Base-by-base conservation (phyloP, 2,797 vertebrate genomes). In the Lithobates pipiens region DNA sequence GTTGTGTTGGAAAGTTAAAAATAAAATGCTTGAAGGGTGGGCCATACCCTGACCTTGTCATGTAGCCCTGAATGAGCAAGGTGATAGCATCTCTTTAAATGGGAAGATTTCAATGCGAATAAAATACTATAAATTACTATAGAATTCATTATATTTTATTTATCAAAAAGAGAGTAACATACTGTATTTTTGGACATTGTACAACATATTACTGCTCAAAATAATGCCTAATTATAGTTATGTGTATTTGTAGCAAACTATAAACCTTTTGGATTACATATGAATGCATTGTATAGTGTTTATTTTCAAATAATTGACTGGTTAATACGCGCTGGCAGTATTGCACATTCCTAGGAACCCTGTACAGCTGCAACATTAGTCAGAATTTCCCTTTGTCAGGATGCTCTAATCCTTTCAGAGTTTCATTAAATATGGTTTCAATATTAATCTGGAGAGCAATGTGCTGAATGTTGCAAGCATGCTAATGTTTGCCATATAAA, bases 381-480 rank as follows among this genome's bases (percentile, higher is more conserved):
- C 93, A 95, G 91, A 95, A 90, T 93, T 94, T 91, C 91, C 91
- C 89, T 92, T 92, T 91, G 79, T 92, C 88, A 88, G 91, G 92
- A 93, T 90, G 90, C 91, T 89, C 86, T 92, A 93, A 93, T 95
- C 92, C 91, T 89, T 91, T 91, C 91, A 93, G 92, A 92, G 92
- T 91, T 93, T 91, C 89, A 91, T 91, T 91, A 92, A 95, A 93
- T 94, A 93, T 96, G 95, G 92, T 95, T 96, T 92, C 93, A 93
- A 95, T 95, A 93, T 94, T 92, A 91, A 89, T 92, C 90, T 95
- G 89, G 92, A 94, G 93, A 94, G 94, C 93, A 93, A 93, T 91
- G 69, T 94, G 91, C 91, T 91, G 93, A 95, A 92, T 92, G 93
- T 92, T 93, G 94, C 94, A 95, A 93, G 91, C 89, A 89, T 93